A percentile compares a stretch with the other conserved stretches of the same genome.
Evolutionary conservation across 2,113 vertebrate genomes (phyloP).

Genomic region (Gopherus evgoodei): DNA sequence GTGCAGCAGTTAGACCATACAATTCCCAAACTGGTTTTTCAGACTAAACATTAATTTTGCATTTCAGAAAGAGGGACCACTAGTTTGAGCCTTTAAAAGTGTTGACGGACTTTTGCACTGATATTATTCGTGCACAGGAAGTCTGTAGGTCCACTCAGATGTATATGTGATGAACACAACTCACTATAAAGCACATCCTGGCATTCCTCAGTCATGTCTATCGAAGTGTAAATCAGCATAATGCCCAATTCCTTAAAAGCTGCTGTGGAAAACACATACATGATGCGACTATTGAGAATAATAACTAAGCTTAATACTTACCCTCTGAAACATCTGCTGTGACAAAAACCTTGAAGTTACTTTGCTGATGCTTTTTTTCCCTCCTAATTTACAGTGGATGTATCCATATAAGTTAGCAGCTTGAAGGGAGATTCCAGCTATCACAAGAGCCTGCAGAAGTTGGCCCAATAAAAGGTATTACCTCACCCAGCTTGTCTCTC

Average conservation of each 20-base stretch:
- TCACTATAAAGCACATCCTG: neutral
- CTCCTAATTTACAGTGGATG: conserved; percentile 86
- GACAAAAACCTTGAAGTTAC: conserved; percentile 72
- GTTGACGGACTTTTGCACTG: neutral
- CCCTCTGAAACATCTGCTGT: conserved; percentile 79
- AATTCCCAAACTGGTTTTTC: neutral
- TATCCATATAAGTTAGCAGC: conserved; percentile 89
- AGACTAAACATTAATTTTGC: neutral
- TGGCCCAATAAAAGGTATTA: neutral
- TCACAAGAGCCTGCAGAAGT: conserved; percentile 81
- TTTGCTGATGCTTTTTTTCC: conserved; percentile 71
- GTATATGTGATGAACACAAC: too few species aligned
- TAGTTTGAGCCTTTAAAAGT: neutral
- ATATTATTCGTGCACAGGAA: neutral
- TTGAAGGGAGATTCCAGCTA: conserved; percentile 89
- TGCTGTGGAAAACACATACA: neutral
- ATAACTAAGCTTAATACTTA: conserved; percentile 64
- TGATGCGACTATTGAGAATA: neutral
- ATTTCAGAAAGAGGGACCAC: neutral
- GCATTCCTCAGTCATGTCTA: neutral
- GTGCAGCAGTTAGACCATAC: neutral
- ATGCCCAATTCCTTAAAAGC: neutral
- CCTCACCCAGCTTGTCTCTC: neutral
- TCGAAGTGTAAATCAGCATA: neutral
- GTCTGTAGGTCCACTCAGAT: neutral